phyloP scores from a whole-genome alignment of 2,113 vertebrate genomes.

The Hippotragus niger region DNA sequence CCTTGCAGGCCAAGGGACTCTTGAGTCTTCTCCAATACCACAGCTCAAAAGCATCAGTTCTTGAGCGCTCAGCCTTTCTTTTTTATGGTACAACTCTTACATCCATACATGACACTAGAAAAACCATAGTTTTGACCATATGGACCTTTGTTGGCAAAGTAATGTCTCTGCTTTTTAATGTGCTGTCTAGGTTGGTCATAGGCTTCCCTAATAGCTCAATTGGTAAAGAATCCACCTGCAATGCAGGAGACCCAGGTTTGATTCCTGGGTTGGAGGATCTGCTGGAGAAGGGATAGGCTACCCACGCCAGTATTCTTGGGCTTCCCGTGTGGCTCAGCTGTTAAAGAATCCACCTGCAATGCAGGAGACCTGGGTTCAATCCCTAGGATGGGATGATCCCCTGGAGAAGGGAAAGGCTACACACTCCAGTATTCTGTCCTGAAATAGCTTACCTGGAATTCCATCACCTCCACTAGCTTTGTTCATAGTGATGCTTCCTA shows the following conservation, averaged over 20 bases:
- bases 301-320: neutral
- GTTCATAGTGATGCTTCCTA: neutral
- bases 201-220: neutral
- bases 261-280: neutral
- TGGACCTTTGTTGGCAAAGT: neutral
- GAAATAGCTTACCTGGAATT: neutral
- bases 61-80: neutral
- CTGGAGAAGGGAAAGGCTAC: neutral
- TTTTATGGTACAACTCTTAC: neutral
- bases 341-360: neutral
- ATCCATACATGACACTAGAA: neutral
- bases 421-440: neutral
- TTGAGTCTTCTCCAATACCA: neutral
- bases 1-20: neutral
- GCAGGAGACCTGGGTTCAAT: neutral
- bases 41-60: neutral
- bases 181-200: neutral
- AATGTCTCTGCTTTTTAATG: neutral
- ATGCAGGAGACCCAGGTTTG: neutral
- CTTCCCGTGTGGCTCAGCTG: neutral
- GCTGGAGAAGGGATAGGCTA: neutral
- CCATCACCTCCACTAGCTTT: neutral
- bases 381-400: neutral
- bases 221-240: neutral
- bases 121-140: neutral